These are phyloP conservation scores for Linyphia triangularis DNA, from an alignment of 2,888 invertebrate genomes.

Conservation along the genomic window DNA sequence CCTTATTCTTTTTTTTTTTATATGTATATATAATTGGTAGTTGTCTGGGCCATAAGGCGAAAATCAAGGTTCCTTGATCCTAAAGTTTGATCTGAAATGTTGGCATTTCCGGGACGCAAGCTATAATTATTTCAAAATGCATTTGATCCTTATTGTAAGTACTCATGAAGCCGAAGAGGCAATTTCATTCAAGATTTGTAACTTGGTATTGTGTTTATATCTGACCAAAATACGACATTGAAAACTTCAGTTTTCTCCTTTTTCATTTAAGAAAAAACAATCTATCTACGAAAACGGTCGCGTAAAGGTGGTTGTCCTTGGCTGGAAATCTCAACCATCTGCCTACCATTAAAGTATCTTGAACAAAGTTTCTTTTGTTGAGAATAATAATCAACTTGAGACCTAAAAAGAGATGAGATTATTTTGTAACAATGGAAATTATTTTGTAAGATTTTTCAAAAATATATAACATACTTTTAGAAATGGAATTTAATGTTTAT, in stretches of 20 bases:
- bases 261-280: background rate
- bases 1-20: background rate
- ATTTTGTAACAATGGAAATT: background rate
- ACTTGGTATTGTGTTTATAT: too few relatives aligned
- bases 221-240: too few relatives aligned
- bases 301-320: background rate
- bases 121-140: background rate
- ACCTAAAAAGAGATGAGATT: background rate
- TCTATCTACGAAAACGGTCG: background rate
- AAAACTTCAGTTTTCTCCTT: background rate
- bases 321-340: background rate
- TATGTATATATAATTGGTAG: background rate
- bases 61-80: slow-evolving; percentile 2
- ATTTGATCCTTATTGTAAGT: background rate
- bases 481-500: too few relatives aligned
- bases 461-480: background rate
- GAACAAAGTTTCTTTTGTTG: background rate
- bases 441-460: background rate
- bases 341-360: background rate
- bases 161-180: too few relatives aligned
- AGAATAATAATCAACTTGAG: background rate
- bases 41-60: background rate
- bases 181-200: background rate
- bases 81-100: background rate
- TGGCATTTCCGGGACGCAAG: background rate